Evolutionary conservation across 2,888 invertebrate genomes (phyloP), one percentile per base, ranked within the genome.

Genomic region (Oscheius sp.): DNA sequence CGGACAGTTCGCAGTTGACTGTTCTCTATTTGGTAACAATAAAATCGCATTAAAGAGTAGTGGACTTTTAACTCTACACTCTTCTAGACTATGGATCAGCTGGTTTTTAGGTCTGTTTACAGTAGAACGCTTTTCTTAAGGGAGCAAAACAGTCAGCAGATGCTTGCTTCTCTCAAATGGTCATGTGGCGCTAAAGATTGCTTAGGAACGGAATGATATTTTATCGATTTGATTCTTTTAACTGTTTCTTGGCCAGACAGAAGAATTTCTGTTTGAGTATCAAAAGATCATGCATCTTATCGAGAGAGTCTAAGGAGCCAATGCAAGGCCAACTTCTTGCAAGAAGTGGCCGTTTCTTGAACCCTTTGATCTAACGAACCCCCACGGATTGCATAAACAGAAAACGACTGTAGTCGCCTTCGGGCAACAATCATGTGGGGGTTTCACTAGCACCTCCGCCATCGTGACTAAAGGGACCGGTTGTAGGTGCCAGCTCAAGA

Each of bases 381-480:
- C 12, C 42, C 3, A 1, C 55, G 37, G 17, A 55, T 34, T 33
- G 55, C 17, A 37, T 34, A 55, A 10, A n/a, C n/a, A n/a, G n/a
- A 55, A 17, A 55, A 34, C n/a, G 33, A 53, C 29, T 17, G 34
- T 55, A 55, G 55, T 55, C 34, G 25, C 52, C 34, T 33, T n/a
- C 4, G 37, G 17, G 34, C 33, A 20, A 55, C 34, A 34, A 55
- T 33, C 33, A 55, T 55, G 34, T 55, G 55, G 33, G 17, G 34
- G 34, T 55, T 55, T 20, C 55, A 55, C 34, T 25, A 34, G 34
- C 33, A 33, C 55, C 55, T 27, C 52, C 25, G 52, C 25, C 25
- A 52, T 52, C 25, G 25, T 55, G 55, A 55, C 55, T 55, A 55
- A 55, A 37, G 55, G 17, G 55, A 55, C 55, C 55, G 55, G 55